Percentiles rank a stretch among this genome's conserved stretches.
Conservation (phyloP, 2,888 invertebrate genomes). For the Cantharis rustica region DNA sequence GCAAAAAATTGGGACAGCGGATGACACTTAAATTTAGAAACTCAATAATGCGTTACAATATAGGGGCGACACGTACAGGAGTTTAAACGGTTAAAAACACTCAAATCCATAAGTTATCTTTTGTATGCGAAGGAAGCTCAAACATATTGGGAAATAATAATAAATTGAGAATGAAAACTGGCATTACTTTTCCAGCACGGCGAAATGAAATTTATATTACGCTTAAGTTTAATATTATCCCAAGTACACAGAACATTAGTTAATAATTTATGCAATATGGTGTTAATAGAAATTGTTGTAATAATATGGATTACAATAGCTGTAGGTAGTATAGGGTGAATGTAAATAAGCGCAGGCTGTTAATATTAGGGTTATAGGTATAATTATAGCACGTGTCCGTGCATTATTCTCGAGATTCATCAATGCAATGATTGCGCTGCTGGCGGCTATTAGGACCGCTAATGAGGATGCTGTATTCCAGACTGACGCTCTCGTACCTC, state of each 20-base stretch:
- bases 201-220: not conserved
- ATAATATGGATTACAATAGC: not conserved
- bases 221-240: not conserved
- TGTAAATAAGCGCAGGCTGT: slow-evolving; percentile 9
- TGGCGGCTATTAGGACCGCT: slow-evolving; percentile 42
- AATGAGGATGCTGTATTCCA: slow-evolving; percentile 47
- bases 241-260: not conserved
- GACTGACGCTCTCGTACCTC: slow-evolving; percentile 28
- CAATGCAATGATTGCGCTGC: slow-evolving; percentile 43
- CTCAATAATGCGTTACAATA: not conserved
- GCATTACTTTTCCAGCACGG: not conserved
- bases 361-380: slow-evolving; percentile 35
- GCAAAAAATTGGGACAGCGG: not conserved
- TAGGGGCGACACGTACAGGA: not conserved
- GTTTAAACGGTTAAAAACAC: not conserved
- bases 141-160: not conserved
- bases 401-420: slow-evolving; percentile 46
- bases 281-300: not conserved
- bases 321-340: not conserved
- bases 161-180: not conserved
- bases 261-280: not conserved
- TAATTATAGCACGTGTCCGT: slow-evolving; percentile 43
- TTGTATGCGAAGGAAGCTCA: not conserved
- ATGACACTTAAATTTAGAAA: not conserved
- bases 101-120: not conserved